Percentiles rank a stretch among this genome's conserved stretches.
phyloP scores from a whole-genome alignment of 2,113 vertebrate genomes.

The Aspidoscelis tigris region DNA sequence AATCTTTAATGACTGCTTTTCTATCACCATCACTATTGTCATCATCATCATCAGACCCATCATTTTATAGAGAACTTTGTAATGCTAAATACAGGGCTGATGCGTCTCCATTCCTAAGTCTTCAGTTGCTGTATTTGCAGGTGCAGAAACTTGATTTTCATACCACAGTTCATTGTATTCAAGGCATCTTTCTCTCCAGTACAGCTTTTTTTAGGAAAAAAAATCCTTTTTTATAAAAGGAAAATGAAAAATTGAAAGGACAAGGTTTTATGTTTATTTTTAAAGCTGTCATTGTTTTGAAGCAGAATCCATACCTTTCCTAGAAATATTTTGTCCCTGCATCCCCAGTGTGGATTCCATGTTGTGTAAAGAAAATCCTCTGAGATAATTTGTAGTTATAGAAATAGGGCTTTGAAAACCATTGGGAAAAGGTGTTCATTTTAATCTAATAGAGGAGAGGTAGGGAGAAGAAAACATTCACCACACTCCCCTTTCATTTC shows the following conservation, averaged over 20 bases:
- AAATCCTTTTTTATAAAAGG: neutral
- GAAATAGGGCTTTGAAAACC: neutral
- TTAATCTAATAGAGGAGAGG: neutral
- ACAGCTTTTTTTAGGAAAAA: neutral
- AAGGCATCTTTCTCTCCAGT: neutral
- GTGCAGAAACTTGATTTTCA: neutral
- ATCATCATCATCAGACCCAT: neutral
- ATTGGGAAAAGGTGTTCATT: neutral
- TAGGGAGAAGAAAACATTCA: neutral
- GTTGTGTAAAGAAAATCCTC: neutral
- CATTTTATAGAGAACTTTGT: neutral
- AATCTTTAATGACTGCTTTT: neutral
- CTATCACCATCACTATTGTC: neutral
- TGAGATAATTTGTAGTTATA: neutral
- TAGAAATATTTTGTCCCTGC: neutral
- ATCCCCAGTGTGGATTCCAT: neutral
- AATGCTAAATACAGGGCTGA: slow-evolving; percentile 16
- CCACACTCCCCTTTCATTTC: neutral
- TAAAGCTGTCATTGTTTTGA: neutral
- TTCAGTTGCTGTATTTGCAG: neutral
- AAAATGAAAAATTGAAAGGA: too few species aligned
- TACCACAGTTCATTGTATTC: neutral
- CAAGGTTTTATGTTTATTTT: neutral
- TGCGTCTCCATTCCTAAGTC: slow-evolving; percentile 18
- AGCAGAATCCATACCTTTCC: neutral